Evolutionary conservation across 2,888 invertebrate species (phyloP).

Genomic region (Plemyria rubiginata): DNA sequence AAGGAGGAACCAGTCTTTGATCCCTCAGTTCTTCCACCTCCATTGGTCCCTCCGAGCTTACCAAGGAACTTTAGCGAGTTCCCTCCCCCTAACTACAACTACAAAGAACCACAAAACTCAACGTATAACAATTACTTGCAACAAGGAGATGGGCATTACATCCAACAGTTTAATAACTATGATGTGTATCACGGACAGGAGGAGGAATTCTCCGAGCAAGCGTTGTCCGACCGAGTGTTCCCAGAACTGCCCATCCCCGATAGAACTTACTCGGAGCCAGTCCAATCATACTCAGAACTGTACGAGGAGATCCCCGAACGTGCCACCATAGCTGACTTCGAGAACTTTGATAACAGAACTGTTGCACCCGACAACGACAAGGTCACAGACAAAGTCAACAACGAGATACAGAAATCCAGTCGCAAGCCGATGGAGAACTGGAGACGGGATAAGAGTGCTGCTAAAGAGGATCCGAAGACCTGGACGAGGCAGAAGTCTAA

Average conservation of each 20-base stretch:
- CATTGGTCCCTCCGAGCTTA: slow-evolving; percentile 22
- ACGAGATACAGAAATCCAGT: slow-evolving; percentile 65
- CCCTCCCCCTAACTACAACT: slow-evolving; percentile 64
- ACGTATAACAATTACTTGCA: slow-evolving; percentile 67
- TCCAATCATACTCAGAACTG: slow-evolving; percentile 8
- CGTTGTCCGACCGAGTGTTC: slow-evolving; percentile 40
- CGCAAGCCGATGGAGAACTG: slow-evolving; percentile 70
- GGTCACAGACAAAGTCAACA: slow-evolving; percentile 64
- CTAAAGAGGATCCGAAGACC: slow-evolving; percentile 61
- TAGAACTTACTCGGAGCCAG: slow-evolving; percentile 29
- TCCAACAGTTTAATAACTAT: slow-evolving; percentile 66
- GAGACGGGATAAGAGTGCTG: slow-evolving; percentile 66
- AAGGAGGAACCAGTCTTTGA: slow-evolving; percentile 66
- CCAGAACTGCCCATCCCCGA: slow-evolving; percentile 33
- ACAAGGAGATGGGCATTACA: slow-evolving; percentile 74
- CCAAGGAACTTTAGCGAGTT: slow-evolving; percentile 56
- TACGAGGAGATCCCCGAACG: slow-evolving; percentile 25
- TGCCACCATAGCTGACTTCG: slow-evolving; percentile 29
- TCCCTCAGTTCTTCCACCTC: slow-evolving; percentile 65
- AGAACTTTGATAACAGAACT: slow-evolving; percentile 15
- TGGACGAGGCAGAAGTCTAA: slow-evolving; percentile 70
- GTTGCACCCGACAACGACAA: slow-evolving; percentile 34
- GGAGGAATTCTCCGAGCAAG: slow-evolving; percentile 43
- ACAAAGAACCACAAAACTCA: slow-evolving; percentile 59
- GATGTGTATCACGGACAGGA: slow-evolving; percentile 51